A percentile compares a stretch with the other conserved stretches of the same genome.
Evolutionary conservation across 2,797 vertebrate genomes (phyloP).

Genomic region (Morus bassanus): DNA sequence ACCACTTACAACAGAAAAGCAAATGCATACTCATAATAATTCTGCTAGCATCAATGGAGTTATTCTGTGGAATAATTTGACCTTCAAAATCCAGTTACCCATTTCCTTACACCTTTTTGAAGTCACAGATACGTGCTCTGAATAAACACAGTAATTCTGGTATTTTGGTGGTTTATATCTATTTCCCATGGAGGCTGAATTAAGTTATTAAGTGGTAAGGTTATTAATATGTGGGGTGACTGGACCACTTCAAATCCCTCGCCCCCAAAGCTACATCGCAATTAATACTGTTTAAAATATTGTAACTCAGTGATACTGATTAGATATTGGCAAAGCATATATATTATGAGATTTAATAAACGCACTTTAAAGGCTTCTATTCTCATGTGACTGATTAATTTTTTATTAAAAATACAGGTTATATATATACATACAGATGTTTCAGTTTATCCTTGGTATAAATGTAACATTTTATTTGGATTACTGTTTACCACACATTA

Average conservation of each 20-base stretch:
- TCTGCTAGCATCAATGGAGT: background rate
- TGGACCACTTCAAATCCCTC: background rate
- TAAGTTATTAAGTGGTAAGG: background rate
- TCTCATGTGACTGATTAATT: background rate
- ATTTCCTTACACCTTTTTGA: background rate
- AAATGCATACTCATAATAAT: conserved; percentile 10
- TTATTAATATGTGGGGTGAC: background rate
- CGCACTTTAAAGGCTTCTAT: background rate
- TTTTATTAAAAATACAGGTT: background rate
- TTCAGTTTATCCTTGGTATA: background rate
- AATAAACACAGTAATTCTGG: background rate
- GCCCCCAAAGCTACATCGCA: background rate
- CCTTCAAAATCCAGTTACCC: conserved; percentile 18
- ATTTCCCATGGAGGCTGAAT: background rate
- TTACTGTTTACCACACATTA: background rate
- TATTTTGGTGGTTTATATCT: background rate
- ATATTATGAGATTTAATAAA: background rate
- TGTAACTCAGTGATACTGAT: background rate
- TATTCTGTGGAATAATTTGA: conserved; percentile 34
- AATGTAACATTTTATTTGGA: background rate
- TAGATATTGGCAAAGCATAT: background rate
- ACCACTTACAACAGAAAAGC: background rate
- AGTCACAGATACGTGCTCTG: background rate
- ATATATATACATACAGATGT: background rate
- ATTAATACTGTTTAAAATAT: background rate